phyloP scores from a whole-genome alignment of 2,113 vertebrate genomes.

The Silurus asotus region DNA sequence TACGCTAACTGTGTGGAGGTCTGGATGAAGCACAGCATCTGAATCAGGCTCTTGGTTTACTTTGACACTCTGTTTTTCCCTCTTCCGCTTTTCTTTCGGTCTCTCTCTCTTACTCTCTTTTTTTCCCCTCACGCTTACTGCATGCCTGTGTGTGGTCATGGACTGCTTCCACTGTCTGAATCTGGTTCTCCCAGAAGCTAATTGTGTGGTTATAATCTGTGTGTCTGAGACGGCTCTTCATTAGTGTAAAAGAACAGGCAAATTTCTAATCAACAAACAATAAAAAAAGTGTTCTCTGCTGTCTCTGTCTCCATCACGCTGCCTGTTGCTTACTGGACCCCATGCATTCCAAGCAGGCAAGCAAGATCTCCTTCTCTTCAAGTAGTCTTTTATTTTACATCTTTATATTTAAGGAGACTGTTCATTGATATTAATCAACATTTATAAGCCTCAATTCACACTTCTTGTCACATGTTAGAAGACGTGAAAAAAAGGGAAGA shows the following conservation, averaged over 20 bases:
- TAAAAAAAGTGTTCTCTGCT: conserved; percentile 33
- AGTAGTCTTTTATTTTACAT: conserved; percentile 63
- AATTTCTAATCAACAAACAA: conserved; percentile 21
- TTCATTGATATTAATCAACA: conserved; percentile 72
- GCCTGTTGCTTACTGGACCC: background rate
- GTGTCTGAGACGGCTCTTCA: background rate
- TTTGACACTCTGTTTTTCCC: background rate
- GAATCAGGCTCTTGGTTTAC: background rate
- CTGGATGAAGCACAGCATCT: background rate
- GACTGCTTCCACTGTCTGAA: conserved; percentile 10
- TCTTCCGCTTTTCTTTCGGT: background rate
- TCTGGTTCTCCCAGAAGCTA: conserved; percentile 18
- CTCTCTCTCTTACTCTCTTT: background rate
- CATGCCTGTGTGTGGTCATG: conserved; percentile 33
- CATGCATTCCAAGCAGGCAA: conserved; percentile 34
- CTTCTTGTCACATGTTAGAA: conserved; percentile 36
- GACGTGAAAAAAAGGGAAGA: conserved; percentile 62
- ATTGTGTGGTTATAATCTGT: conserved; percentile 16
- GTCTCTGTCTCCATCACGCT: conserved; percentile 4
- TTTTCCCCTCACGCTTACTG: background rate
- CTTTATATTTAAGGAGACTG: conserved; percentile 63
- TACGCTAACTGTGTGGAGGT: conserved; percentile 20
- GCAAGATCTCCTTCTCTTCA: conserved; percentile 54
- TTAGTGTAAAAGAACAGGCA: background rate
- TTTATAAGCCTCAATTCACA: conserved; percentile 66